Percentiles rank a stretch among this genome's conserved stretches.
Conservation (phyloP, 2,113 vertebrate species). For the Pycnonotus jocosus region DNA sequence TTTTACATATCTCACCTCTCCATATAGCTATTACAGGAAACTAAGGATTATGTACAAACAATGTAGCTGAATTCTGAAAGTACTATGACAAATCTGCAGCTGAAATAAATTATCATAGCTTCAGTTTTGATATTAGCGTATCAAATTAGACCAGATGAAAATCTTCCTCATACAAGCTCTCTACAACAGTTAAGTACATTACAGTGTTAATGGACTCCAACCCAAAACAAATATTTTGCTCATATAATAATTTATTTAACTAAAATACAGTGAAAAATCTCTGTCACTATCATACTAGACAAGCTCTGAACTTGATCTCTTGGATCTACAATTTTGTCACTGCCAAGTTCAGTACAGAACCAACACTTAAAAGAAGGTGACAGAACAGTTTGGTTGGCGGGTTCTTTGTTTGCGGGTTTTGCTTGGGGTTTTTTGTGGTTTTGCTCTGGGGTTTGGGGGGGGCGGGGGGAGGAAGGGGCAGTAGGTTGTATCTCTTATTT, state of each 20-base stretch:
- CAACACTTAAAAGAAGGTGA: background rate
- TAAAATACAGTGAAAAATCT: background rate
- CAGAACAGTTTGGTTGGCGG: background rate
- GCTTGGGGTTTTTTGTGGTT: background rate
- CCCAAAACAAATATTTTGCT: background rate
- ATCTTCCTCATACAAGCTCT: background rate
- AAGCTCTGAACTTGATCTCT: background rate
- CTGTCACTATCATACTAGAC: background rate
- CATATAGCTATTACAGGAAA: background rate
- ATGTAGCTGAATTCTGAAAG: background rate
- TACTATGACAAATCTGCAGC: background rate
- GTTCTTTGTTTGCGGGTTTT: background rate
- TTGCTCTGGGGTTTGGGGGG: background rate
- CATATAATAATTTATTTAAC: background rate
- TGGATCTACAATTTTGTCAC: background rate
- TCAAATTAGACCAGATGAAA: background rate
- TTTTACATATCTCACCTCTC: background rate
- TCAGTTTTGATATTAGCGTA: background rate
- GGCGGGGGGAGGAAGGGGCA: fast-evolving
- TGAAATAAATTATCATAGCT: background rate
- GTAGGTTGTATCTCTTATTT: background rate
- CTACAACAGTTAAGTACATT: background rate
- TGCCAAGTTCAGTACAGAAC: background rate
- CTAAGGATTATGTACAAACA: background rate
- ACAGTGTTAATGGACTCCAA: background rate